These are phyloP conservation scores for Athene noctua DNA, from an alignment of 2,113 vertebrate genomes.

Conservation along the genomic window DNA sequence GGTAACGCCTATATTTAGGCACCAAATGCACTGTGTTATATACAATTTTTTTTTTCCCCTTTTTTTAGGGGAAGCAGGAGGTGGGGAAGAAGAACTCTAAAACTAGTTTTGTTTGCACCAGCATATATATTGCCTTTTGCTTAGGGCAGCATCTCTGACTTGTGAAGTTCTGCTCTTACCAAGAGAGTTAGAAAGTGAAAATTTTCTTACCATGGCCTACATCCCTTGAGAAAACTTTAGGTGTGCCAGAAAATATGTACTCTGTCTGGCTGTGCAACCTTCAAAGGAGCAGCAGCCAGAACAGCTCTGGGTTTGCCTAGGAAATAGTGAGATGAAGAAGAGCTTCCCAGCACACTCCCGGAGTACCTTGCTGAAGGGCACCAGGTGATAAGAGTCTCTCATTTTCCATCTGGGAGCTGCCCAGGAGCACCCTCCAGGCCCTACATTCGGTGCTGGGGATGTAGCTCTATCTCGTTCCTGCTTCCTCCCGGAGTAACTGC, in stretches of 20 bases:
- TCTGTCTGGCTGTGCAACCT: background rate
- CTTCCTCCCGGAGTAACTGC: background rate
- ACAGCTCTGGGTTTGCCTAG: background rate
- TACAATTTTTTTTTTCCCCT: background rate
- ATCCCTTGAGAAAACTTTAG: background rate
- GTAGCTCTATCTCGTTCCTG: background rate
- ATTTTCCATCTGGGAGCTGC: background rate
- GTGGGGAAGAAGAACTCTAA: background rate
- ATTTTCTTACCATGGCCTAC: background rate
- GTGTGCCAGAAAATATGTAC: background rate
- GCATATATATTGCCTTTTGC: background rate
- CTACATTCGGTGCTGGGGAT: background rate
- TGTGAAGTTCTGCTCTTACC: background rate
- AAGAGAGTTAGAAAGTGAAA: background rate
- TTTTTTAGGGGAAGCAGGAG: background rate
- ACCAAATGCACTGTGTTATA: background rate
- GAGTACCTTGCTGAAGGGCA: background rate
- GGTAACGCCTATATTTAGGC: conserved; percentile 33
- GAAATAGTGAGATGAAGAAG: background rate
- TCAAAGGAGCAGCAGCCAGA: background rate
- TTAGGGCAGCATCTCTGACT: background rate
- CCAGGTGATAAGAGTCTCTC: background rate
- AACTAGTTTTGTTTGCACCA: background rate
- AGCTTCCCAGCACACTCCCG: background rate
- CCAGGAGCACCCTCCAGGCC: background rate